Evolutionary conservation across 1,140 invertebrate genomes (phyloP), one percentile per base, ranked within the genome.

Genomic region (Solenopsis invicta): DNA sequence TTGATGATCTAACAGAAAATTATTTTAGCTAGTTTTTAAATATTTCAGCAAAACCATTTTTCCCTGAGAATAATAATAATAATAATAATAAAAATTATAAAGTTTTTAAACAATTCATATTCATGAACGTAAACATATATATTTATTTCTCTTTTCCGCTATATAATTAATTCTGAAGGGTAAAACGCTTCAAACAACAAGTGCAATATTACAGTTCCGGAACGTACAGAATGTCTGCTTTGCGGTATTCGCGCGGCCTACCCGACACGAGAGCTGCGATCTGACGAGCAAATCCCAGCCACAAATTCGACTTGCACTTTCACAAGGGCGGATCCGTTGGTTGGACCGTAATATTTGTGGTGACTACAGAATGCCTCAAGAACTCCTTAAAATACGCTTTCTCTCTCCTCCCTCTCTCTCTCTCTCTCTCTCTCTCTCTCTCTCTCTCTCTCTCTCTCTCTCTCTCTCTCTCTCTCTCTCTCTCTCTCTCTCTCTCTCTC

Each of bases 261-360:
- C 8, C 54, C 69, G 69, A 84, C 80, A 50, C 80, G 80, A 75
- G 69, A 82, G 54, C 67, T 61, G 80, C 80, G 67, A 84, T 84
- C 80, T 84, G 69, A 84, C 69, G 69, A 74, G 80, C 80, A 75
- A 84, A 75, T 84, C 80, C 80, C 69, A 16, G 56, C 80, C 80
- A 34, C 80, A 84, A 82, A 84, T 84, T 84, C 80, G 45, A 62
- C 80, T 84, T 84, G 69, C 69, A 84, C 80, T 84, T 84, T 84
- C 80, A 61, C 80, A 37, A 84, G 69, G 69, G 56, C 41, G 21
- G 54, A 56, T 84, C 80, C n/a, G 41, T 24, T 21, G 34, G 41
- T 74, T 75, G 69, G 69, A 84, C 80, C 41, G 69, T 75, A 75
- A 84, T 84, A 84, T 84, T 84, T 84, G 80, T 84, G 80, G 80